Base-by-base conservation (phyloP, 2,113 vertebrate genomes). In the Apteryx mantelli region DNA sequence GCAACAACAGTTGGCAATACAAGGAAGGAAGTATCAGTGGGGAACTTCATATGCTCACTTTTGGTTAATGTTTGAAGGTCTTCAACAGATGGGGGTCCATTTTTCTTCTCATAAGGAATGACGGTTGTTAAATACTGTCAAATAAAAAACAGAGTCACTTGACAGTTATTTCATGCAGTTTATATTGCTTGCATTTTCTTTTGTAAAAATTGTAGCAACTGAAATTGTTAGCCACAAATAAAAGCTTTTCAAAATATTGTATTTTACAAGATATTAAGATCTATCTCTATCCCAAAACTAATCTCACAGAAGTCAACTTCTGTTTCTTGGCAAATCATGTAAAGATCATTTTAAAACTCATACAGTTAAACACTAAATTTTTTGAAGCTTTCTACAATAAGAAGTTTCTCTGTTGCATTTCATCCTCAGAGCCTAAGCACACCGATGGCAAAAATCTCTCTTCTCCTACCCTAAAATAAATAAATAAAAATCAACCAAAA, bases 51-150 rank as follows among this genome's bases (percentile, higher is more conserved):
- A 83, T 92, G 97, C 99, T 99, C 91, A 99, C 99, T 99, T 98
- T 99, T 99, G 90, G 99, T 99, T 97, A 99, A 97, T 87, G 99
- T 99, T 76, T 99, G 99, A 92, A 99, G 99, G 97, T 99, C 99
- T 98, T 99, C 99, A 75, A 99, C 99, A 55, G 98, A 99, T 2
- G 99, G 99, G 5, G 99, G 98, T 64, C 99, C 99, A 18, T 97
- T 98, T 97, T 99, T 99, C 97, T 99, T 99, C 97, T 99, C 99
- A 61, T 99, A 99, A 48, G 99, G 99, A 97, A 99, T 99, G 65
- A 99, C 99, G 19, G 99, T 99, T 71, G 99, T 99, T 97, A 99
- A 98, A 96, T 99, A 99, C 99, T 99, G 98, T 82, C 87, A 97
- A 93, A 94, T 13, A 61, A 96, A 97, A 95, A 83, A 73, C 22